Conservation (phyloP, 2,888 invertebrate genomes). For the Sicus ferrugineus region DNA sequence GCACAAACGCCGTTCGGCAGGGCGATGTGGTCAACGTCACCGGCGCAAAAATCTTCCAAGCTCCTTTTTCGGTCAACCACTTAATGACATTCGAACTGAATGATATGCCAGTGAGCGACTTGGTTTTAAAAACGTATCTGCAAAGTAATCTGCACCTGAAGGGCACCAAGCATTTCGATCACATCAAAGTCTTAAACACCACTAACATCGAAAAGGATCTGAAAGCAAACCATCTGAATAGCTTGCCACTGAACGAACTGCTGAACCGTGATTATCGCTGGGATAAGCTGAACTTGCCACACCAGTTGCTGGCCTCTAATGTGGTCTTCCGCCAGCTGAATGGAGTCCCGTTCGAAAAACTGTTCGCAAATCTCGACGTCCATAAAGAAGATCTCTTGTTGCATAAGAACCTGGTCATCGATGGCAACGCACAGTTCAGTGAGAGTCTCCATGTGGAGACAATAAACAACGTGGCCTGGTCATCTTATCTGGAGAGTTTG, state of each 20-base stretch:
- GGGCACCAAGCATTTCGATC: constrained; percentile 47
- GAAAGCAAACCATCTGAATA: constrained; percentile 46
- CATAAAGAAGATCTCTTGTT: constrained; percentile 46
- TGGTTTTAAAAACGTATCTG: constrained; percentile 45
- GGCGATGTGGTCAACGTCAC: constrained; percentile 49
- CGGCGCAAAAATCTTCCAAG: constrained; percentile 50
- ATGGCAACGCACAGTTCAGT: constrained; percentile 54
- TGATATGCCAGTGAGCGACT: constrained; percentile 42
- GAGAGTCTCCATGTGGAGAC: constrained; percentile 45
- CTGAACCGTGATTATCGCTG: constrained; percentile 46
- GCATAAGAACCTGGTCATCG: constrained; percentile 54
- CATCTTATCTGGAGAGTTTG: constrained; percentile 45
- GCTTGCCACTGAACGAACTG: constrained; percentile 42
- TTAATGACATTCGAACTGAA: constrained; percentile 45
- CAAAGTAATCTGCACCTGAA: constrained; percentile 39
- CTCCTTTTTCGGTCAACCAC: constrained; percentile 42
- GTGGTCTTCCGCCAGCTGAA: constrained; percentile 53
- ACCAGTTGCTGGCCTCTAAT: constrained; percentile 43
- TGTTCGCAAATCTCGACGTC: constrained; percentile 47
- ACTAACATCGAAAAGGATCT: constrained; percentile 41
- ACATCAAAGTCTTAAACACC: constrained; percentile 45
- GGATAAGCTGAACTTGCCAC: constrained; percentile 47
- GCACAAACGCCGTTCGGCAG: constrained; percentile 48
- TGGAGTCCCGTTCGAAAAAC: constrained; percentile 50
- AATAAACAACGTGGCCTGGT: constrained; percentile 53